phyloP scores from a whole-genome alignment of 2,888 invertebrate species.

The Myopa testacea region DNA sequence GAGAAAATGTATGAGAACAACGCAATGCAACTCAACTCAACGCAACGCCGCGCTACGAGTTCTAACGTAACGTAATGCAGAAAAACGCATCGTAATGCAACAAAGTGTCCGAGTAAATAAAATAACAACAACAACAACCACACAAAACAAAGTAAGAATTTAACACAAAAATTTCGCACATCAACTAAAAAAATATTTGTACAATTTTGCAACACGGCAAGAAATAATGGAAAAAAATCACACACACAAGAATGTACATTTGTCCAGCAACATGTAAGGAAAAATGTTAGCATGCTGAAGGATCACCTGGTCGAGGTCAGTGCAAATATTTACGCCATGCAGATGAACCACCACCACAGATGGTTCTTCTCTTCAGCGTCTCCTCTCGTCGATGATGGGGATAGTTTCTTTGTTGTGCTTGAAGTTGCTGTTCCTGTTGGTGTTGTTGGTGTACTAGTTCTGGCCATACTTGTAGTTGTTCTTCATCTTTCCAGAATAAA shows the following conservation, averaged over 20 bases:
- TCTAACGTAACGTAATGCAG: background rate
- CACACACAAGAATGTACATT: conserved; percentile 44
- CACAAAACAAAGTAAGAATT: background rate
- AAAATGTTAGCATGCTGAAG: conserved; percentile 43
- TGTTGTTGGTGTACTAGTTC: too few relatives aligned
- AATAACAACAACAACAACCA: background rate
- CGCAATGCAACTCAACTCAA: conserved; percentile 5
- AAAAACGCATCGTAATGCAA: conserved; percentile 5
- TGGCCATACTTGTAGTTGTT: too few relatives aligned
- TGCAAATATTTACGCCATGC: conserved; percentile 43
- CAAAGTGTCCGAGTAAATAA: background rate
- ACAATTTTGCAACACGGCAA: conserved; percentile 45
- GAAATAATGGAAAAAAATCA: conserved; percentile 30
- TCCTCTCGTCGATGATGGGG: background rate
- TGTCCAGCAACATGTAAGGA: conserved; percentile 39
- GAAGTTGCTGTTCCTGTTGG: background rate
- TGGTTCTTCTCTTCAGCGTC: background rate
- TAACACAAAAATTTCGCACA: conserved; percentile 29
- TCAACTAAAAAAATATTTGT: conserved; percentile 33
- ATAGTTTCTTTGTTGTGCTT: background rate
- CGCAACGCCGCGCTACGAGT: background rate
- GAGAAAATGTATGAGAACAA: background rate
- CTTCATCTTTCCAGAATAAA: too few relatives aligned
- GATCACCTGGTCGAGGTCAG: conserved; percentile 44
- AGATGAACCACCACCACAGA: conserved; percentile 16